Base-by-base conservation (phyloP, 2,888 invertebrate species). In the Chelonus formosanus region DNA sequence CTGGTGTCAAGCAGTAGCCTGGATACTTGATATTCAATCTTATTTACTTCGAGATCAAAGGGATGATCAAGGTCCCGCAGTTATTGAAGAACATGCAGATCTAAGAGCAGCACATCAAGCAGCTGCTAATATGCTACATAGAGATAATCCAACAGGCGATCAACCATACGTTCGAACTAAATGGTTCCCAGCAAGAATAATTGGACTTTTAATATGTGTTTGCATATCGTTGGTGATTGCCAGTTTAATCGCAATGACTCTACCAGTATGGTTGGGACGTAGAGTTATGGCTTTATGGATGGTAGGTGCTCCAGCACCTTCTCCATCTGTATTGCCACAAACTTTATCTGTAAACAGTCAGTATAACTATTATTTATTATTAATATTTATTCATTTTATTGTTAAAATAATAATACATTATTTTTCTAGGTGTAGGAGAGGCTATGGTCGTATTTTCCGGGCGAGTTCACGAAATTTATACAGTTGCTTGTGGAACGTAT, bases 401-500 rank as follows among this genome's bases (percentile, higher is more conserved):
- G 3, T 40, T 20, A 36, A 43, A 20, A 8, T 8, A 34, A 56
- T 57, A 7, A 52, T 60, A 57, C 5, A 50, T 10, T 36, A 43
- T 55, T 47, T 63, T 47, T 63, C 58, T 75, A 53, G 75, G 73
- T 44, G 72, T 71, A 45, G 74, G 74, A 8, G 74, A 76, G 61
- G 69, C 76, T 6, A 70, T 75, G 34, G 86, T 1, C 79, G 71
- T 82, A 73, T 61, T 86, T 75, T 78, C 87, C 0, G 86, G 90
- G n/a, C 88, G 90, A 20, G 94, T 97, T 0, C 98, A 98, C 83
- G 98, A 98, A 85, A 85, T 98, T 3, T 98, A 99, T 83, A 98
- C 98, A 0, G 95, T 96, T 0, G 96, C 97, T 0, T 94, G 94
- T 80, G 92, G 98, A 4, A 91, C 96, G 72, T 99, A 98, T 85